Base-by-base conservation (phyloP, 2,113 vertebrate species). In the Sorex araneus region DNA sequence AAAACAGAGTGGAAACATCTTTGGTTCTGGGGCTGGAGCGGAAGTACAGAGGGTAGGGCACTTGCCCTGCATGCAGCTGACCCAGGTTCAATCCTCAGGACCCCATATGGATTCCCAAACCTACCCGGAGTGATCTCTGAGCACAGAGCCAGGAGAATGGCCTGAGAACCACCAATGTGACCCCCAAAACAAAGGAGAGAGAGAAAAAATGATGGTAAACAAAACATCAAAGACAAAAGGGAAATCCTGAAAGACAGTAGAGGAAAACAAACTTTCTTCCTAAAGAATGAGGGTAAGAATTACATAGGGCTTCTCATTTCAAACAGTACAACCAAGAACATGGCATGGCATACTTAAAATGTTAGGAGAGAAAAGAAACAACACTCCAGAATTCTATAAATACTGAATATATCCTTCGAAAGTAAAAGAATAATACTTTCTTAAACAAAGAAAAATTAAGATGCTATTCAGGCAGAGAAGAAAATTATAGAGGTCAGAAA, bases 391-490 rank as follows among this genome's bases (percentile, higher is more conserved):
- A 92, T 70, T 84, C 87, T 36, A 71, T 27, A 84, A 82, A 60
- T 40, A 74, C 25, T 40, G 64, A 81, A 91, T 93, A 47, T 92
- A 60, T 74, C 64, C 70, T 73, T 94, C 64, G 28, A 82, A 93
- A 76, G 9, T 54, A 27, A 67, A 93, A 32, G 8, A 36, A 94
- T 85, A 90, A 16, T 15, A 79, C 43, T 87, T 94, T 87, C 78
- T 77, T 73, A 87, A 32, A 92, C 73, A 94, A 89, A 71, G 16
- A 90, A 90, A 94, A 89, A 64, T 16, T 10, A 13, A 89, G 13
- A n/a, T 36, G 25, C 70, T 69, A 21, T 83, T 88, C 34, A 79
- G 25, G 60, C 8, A 63, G 32, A 89, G 57, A 60, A 43, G 7
- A 30, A 73, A 76, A 85, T 79, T 45, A 83, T 4, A 1, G 5